Conservation (phyloP, 2,888 invertebrate genomes). For the Eurytoma adleriae region DNA sequence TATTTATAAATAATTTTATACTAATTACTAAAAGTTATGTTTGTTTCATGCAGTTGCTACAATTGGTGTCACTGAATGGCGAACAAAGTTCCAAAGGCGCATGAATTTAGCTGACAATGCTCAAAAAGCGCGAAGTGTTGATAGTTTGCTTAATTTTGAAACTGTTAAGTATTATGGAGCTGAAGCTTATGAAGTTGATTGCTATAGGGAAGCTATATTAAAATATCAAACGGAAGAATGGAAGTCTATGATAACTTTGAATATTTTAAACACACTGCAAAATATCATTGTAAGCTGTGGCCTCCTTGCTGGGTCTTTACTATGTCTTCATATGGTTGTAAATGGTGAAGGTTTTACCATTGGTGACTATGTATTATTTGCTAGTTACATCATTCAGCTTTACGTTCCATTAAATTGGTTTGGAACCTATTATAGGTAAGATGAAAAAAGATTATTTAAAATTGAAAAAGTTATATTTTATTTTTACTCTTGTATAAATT, state of each 20-base stretch:
- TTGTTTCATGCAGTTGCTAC: conserved; percentile 82
- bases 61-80: conserved; percentile 96
- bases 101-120: conserved; percentile 98
- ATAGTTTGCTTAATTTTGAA: conserved; percentile 97
- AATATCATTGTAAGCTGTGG: conserved; percentile 93
- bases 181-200: conserved; percentile 92
- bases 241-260: conserved; percentile 89
- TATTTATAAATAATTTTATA: conserved; percentile 15
- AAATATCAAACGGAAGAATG: conserved; percentile 95
- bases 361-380: conserved; percentile 97
- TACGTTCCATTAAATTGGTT: conserved; percentile 98
- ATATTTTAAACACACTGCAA: conserved; percentile 93
- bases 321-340: conserved; percentile 91
- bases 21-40: neutral
- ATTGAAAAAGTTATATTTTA: conserved; percentile 19
- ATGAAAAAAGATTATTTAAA: neutral
- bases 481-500: conserved; percentile 11
- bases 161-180: conserved; percentile 99
- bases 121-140: conserved; percentile 93
- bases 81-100: conserved; percentile 94
- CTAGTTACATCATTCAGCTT: conserved; percentile 94
- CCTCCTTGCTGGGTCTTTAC: conserved; percentile 89
- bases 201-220: conserved; percentile 90
- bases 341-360: conserved; percentile 84
- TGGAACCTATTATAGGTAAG: conserved; percentile 96